Percentiles rank a stretch among this genome's conserved stretches.
Conservation (phyloP, 2,113 vertebrate species). For the Mus pahari region DNA sequence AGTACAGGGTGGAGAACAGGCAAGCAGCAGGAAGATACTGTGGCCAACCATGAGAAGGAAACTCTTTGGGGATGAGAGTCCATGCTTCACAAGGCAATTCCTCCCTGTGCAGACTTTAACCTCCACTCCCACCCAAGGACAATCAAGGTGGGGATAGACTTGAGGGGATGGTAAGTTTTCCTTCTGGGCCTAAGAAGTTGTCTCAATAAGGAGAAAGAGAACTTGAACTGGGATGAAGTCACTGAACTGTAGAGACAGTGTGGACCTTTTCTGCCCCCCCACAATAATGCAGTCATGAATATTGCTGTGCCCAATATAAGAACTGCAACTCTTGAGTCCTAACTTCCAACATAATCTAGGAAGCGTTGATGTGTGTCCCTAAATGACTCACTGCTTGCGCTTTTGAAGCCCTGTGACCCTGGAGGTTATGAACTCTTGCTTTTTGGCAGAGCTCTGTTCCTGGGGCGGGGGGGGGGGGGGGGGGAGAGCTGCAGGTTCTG, state of each 20-base stretch:
- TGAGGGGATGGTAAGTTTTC: background rate
- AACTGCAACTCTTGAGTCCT: background rate
- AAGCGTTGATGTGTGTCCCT: accelerated
- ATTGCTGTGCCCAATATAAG: background rate
- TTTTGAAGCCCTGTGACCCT: background rate
- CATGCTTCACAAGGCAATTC: too few species aligned
- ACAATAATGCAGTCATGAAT: accelerated
- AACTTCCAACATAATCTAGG: background rate
- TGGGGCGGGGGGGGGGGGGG: accelerated
- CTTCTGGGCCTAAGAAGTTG: background rate
- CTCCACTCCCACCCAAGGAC: background rate
- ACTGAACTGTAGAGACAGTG: background rate
- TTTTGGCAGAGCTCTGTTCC: background rate
- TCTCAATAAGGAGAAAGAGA: background rate
- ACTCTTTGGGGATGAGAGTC: background rate
- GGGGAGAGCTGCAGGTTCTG: background rate
- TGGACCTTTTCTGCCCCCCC: background rate
- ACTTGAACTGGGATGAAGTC: background rate
- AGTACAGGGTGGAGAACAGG: accelerated
- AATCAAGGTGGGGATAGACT: too few species aligned
- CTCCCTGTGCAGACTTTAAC: background rate
- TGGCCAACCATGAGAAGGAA: background rate
- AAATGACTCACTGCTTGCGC: background rate
- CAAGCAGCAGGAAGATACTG: background rate
- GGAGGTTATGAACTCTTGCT: background rate